Base-by-base conservation (phyloP, 2,888 invertebrate genomes). In the Adelphocoris suturalis region DNA sequence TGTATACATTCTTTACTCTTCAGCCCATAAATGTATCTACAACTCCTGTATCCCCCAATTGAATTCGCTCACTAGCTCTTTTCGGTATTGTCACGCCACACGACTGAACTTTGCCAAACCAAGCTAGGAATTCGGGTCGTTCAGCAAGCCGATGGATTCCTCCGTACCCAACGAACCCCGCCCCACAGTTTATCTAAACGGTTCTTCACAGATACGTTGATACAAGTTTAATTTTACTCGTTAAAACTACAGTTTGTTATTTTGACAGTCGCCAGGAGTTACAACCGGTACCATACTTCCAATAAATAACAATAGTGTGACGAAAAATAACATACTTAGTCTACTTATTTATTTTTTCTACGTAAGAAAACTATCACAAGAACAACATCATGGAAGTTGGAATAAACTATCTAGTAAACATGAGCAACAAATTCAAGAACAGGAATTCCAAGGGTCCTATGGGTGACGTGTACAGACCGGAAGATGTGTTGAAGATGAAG, bases 351-450 rank as follows among this genome's bases (percentile, higher is more conserved):
- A 23, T 19, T 23, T 68, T 27, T 7, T 68, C 68, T 11, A 68
- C 23, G 23, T 68, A 5, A n/a, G 23, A 52, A 52, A 52, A 52
- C 13, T 52, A 14, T 16, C 13, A 52, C 14, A 14, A 52, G 16
- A 52, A 19, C 19, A 80, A 80, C 28, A 46, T 46, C 46, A 80
- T 80, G 78, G 47, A 80, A 80, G 14, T 80, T 4, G 37, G 78
- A 47, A 46, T 47, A 16, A 47, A 80, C 7, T 80, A 47, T 80
- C 19, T 80, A 19, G 19, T 47, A 14, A 80, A 80, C 37, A 47
- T 80, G 37, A 46, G 47, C 78, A 47, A 80, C 28, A 80, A 80
- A 47, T 19, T 80, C 78, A 80, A 46, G 47, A 80, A 46, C 47
- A 19, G 19, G 9, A 4, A 23, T 68, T 68, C 2, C 19, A 68